Base-by-base conservation (phyloP, 2,888 invertebrate genomes). In the Rhamphomyia laevipes region DNA sequence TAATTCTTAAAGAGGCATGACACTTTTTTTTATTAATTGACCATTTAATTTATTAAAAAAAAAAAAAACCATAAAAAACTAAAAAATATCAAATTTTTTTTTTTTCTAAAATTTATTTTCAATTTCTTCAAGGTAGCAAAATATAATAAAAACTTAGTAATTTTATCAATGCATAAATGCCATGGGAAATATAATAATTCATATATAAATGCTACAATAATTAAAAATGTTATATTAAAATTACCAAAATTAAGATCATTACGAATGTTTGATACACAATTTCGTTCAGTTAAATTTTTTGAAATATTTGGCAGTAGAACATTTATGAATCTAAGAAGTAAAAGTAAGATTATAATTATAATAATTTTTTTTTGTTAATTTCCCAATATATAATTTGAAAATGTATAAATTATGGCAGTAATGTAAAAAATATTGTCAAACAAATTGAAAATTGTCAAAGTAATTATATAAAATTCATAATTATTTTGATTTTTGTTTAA, bases 211-310 rank as follows among this genome's bases (percentile, higher is more conserved):
- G 41, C 51, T 4, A 40, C 42, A 47, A 46, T 51, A 16, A 45
- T 51, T 16, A 49, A 47, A 17, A 47, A 48, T 11, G 47, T 51
- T 45, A 46, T 51, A 27, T 16, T 42, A 11, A 46, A 49, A 42
- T 40, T 51, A 16, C 46, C 41, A 35, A 47, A 47, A n/a, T 41
- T 51, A 16, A 43, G 45, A 45, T 44, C 48, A 15, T 41, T 51
- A 12, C 41, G 45, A n/a, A 45, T 51, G 12, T 47, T 46, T 16
- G 45, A 49, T 21, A 51, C 51, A 10, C 33, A 18, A 1, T 47
- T 51, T 47, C 51, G 51, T n/a, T 51, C 51, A 42, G 49, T 51
- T 43, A 51, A 51, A 30, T 51, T 51, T 51, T 51, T 51, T 37
- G 49, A 51, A 49, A 51, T 51, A 38, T 49, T 51, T 18, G 49